These are phyloP conservation scores for Taphrorychus bicolor DNA, from an alignment of 2,888 invertebrate species.

Conservation along the genomic window DNA sequence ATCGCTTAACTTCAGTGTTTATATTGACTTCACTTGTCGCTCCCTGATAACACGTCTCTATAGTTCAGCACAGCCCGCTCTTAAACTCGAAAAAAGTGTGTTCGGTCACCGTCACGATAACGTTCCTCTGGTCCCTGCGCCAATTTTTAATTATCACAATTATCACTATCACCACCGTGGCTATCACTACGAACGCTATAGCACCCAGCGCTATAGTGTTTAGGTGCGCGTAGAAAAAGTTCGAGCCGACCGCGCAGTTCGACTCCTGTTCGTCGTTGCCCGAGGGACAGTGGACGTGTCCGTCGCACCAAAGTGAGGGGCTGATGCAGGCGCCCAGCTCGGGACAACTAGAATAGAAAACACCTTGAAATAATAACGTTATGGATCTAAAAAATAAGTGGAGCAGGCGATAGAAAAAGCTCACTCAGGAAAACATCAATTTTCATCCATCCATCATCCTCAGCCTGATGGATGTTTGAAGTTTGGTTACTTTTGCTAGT, in stretches of 20 bases:
- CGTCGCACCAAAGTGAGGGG: conserved; percentile 81
- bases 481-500: too few relatives aligned
- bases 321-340: conserved; percentile 83
- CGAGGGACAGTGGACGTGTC: conserved; percentile 79
- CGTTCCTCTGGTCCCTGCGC: conserved; percentile 56
- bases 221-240: conserved; percentile 68
- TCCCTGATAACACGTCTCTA: not conserved
- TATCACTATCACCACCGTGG: conserved; percentile 50
- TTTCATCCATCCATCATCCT: too few relatives aligned
- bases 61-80: conserved; percentile 56
- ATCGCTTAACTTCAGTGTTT: not conserved
- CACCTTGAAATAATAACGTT: too few relatives aligned
- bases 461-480: too few relatives aligned
- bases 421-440: too few relatives aligned
- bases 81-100: conserved; percentile 60
- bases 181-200: conserved; percentile 49
- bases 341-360: conserved; percentile 69
- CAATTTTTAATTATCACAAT: conserved; percentile 56
- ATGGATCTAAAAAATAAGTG: too few relatives aligned
- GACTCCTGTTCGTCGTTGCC: conserved; percentile 82
- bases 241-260: conserved; percentile 75
- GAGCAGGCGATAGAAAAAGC: too few relatives aligned
- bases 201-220: conserved; percentile 53
- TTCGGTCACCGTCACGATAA: conserved; percentile 59
- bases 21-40: not conserved